phyloP scores from a whole-genome alignment of 2,888 invertebrate genomes.

The Carpatolechia fugitivella region DNA sequence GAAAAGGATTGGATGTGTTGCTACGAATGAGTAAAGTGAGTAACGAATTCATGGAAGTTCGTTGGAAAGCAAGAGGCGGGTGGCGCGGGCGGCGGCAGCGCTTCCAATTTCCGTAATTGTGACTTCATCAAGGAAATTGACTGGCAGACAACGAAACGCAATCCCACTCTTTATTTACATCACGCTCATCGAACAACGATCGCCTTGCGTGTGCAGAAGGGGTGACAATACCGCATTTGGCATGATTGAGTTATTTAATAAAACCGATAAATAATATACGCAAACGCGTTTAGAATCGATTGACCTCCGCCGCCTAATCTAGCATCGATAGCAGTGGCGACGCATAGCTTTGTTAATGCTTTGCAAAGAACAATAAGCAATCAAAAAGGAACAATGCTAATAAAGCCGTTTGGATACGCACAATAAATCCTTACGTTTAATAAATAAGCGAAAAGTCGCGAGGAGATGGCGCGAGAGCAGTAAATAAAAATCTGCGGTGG shows the following conservation, averaged over 20 bases:
- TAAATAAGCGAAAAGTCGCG: constrained; percentile 49
- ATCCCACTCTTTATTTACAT: constrained; percentile 55
- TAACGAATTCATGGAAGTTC: constrained; percentile 25
- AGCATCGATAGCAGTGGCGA: constrained; percentile 14
- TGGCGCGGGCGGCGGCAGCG: constrained; percentile 30
- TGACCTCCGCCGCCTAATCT: constrained; percentile 18
- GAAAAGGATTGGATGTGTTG: neutral
- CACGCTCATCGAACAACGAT: constrained; percentile 42
- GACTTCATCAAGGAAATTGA: constrained; percentile 75
- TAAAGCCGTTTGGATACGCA: constrained; percentile 40
- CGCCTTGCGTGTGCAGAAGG: constrained; percentile 27
- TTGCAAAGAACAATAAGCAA: constrained; percentile 43
- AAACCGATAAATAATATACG: too few species aligned
- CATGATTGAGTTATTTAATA: constrained; percentile 36
- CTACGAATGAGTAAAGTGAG: neutral
- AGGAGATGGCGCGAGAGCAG: constrained; percentile 44
- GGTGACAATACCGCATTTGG: constrained; percentile 38
- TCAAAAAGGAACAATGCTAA: constrained; percentile 47
- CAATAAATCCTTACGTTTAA: constrained; percentile 53
- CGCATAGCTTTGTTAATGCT: constrained; percentile 37
- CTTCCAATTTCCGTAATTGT: constrained; percentile 74
- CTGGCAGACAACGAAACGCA: constrained; percentile 59
- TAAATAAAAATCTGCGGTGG: constrained; percentile 67
- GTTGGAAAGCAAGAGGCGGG: constrained; percentile 23
- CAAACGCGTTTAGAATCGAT: constrained; percentile 27